phyloP scores from a whole-genome alignment of 2,113 vertebrate species.

The Archilochus colubris region DNA sequence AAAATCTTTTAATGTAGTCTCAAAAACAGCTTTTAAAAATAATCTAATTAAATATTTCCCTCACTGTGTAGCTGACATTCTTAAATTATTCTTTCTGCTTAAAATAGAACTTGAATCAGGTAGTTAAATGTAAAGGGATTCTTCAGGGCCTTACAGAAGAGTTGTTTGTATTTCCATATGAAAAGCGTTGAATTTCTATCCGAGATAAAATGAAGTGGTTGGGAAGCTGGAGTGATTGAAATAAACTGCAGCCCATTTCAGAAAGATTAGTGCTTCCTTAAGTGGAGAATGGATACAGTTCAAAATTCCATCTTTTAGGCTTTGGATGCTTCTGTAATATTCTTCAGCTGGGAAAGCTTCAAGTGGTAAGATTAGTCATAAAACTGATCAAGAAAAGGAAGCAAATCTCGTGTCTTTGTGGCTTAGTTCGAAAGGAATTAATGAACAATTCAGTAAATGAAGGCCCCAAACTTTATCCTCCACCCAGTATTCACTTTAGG shows the following conservation, averaged over 20 bases:
- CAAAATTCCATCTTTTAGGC: slow-evolving; percentile 33
- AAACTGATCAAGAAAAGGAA: slow-evolving; percentile 27
- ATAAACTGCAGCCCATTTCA: slow-evolving; percentile 36
- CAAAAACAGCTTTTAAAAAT: not conserved
- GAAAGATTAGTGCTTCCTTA: slow-evolving; percentile 34
- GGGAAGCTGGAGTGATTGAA: slow-evolving; percentile 26
- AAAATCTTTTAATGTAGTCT: not conserved
- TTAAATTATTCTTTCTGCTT: slow-evolving; percentile 5
- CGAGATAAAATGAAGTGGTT: not conserved
- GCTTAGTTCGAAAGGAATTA: slow-evolving; percentile 21
- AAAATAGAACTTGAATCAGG: slow-evolving; percentile 16
- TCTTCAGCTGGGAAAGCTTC: not conserved
- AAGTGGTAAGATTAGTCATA: slow-evolving; percentile 38
- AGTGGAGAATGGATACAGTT: not conserved
- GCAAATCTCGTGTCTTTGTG: slow-evolving; percentile 37
- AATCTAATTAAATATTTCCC: slow-evolving; percentile 34
- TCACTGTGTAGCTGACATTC: not conserved
- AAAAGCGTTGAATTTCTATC: slow-evolving; percentile 24
- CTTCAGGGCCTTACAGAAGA: not conserved
- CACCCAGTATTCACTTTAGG: slow-evolving; percentile 28
- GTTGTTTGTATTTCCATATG: slow-evolving; percentile 28
- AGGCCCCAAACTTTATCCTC: slow-evolving; percentile 56
- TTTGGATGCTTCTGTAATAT: slow-evolving; percentile 16
- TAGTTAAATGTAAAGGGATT: slow-evolving; percentile 38
- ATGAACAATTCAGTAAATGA: slow-evolving; percentile 61